These are phyloP conservation scores for Aspidoscelis tigris DNA, from an alignment of 2,113 vertebrate species.

Conservation along the genomic window DNA sequence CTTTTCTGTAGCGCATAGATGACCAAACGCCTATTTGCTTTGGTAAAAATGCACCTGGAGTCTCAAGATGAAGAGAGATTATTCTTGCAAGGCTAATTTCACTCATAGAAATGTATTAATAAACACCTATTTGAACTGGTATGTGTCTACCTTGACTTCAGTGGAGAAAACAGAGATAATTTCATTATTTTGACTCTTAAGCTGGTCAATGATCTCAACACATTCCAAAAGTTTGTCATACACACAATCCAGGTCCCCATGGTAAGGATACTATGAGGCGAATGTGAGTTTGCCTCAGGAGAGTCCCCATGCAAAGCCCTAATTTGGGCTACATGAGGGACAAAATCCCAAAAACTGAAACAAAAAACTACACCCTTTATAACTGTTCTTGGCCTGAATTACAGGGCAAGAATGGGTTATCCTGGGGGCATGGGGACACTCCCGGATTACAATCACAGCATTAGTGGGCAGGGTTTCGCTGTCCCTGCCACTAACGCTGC, in stretches of 20 bases:
- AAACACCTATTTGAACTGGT: neutral
- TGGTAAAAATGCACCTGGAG: neutral
- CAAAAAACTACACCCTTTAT: too few species aligned
- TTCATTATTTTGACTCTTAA: slow-evolving; percentile 26
- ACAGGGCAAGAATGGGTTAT: too few species aligned
- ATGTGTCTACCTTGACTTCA: neutral
- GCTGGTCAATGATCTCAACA: slow-evolving; percentile 51
- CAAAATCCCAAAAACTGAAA: too few species aligned
- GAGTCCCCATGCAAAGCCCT: too few species aligned
- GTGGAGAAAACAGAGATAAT: neutral
- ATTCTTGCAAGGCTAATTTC: neutral
- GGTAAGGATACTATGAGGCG: too few species aligned
- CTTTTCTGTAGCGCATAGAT: neutral
- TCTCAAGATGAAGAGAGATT: neutral
- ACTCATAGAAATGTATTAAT: neutral
- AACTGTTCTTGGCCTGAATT: too few species aligned
- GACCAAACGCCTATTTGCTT: neutral
- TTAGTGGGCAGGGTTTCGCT: too few species aligned
- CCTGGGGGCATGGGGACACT: too few species aligned
- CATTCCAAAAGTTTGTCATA: slow-evolving; percentile 50
- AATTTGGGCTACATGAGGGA: too few species aligned
- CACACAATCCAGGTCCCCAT: neutral
- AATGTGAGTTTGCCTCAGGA: too few species aligned
- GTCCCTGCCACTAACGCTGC: too few species aligned
- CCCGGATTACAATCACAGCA: too few species aligned